Evolutionary conservation across 2,797 vertebrate genomes (phyloP), one percentile per base, ranked within the genome.

Genomic region (Nyctibius grandis): DNA sequence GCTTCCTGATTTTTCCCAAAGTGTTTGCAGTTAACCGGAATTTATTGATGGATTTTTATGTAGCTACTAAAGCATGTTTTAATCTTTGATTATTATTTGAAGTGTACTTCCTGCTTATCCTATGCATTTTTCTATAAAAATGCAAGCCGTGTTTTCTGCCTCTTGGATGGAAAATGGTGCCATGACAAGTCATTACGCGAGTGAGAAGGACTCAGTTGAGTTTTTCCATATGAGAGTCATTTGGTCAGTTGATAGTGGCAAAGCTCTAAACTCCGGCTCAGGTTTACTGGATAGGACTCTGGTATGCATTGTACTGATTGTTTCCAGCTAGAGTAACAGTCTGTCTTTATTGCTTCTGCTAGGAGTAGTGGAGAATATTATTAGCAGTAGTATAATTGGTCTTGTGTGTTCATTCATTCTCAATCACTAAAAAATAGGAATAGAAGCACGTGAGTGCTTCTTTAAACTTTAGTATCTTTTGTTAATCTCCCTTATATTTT

Each of bases 251-350:
- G 91, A 94, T 90, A 87, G 77, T 25, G 61, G 80, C 83, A 33
- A 67, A 84, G 70, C 42, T 38, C 80, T 79, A 23, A 87, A 74
- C 47, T 53, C 29, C 65, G 86, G 88, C 96, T 95, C 83, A 82
- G 79, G 40, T 95, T 97, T 94, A 48, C 88, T 95, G 83, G 91
- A 67, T 21, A 12, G 22, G 65, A 12, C 51, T 86, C 61, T 85
- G 85, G 88, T 91, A 79, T 93, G 89, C 94, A 93, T 96, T 95
- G 89, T 87, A 26, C 89, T 91, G 80, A 96, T 96, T 91, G 91
- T 96, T 95, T 96, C 96, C 95, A 95, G 86, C 85, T 93, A 26
- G 54, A 78, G 94, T 93, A 96, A 95, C 73, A 31, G 47, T 45
- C 89, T 86, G 2, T 84, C 88, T 93, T 88, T 80, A 44, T 84